Percentiles rank a stretch among this genome's conserved stretches.
Evolutionary conservation across 2,888 invertebrate species (phyloP).

Genomic region (Nycteola revayana): DNA sequence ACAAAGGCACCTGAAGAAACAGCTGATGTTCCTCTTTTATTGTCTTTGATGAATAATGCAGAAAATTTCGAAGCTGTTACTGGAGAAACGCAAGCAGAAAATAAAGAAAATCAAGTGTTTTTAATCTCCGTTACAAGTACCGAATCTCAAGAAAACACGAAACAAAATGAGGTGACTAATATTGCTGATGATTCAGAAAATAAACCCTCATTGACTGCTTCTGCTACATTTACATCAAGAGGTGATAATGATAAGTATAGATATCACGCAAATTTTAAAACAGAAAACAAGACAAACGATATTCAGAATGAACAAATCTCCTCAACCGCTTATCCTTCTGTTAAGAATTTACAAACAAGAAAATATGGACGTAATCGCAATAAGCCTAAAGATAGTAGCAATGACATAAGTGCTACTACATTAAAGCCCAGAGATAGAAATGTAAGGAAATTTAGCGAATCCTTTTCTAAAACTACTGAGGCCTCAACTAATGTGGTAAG

Average conservation of each 20-base stretch:
- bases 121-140: slow-evolving; percentile 61
- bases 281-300: slow-evolving; percentile 36
- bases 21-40: slow-evolving; percentile 57
- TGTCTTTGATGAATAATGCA: slow-evolving; percentile 51
- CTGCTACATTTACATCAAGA: slow-evolving; percentile 36
- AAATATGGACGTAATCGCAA: slow-evolving; percentile 52
- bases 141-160: slow-evolving; percentile 58
- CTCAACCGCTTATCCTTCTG: slow-evolving; percentile 47
- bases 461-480: slow-evolving; percentile 66
- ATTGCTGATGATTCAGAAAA: slow-evolving; percentile 48
- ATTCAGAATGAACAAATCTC: slow-evolving; percentile 41
- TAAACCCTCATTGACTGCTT: slow-evolving; percentile 37
- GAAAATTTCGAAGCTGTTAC: slow-evolving; percentile 33
- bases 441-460: slow-evolving; percentile 60
- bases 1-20: slow-evolving; percentile 51
- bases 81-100: slow-evolving; percentile 28
- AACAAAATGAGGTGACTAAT: slow-evolving; percentile 45
- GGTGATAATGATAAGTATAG: slow-evolving; percentile 49
- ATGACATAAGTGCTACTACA: slow-evolving; percentile 38
- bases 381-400: slow-evolving; percentile 40
- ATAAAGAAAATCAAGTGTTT: slow-evolving; percentile 46
- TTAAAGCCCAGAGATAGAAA: slow-evolving; percentile 50
- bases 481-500: slow-evolving; percentile 71
- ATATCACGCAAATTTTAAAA: slow-evolving; percentile 67
- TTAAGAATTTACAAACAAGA: slow-evolving; percentile 65